These are phyloP conservation scores for Drosophila falleni DNA, from an alignment of 2,888 invertebrate species.

Conservation along the genomic window DNA sequence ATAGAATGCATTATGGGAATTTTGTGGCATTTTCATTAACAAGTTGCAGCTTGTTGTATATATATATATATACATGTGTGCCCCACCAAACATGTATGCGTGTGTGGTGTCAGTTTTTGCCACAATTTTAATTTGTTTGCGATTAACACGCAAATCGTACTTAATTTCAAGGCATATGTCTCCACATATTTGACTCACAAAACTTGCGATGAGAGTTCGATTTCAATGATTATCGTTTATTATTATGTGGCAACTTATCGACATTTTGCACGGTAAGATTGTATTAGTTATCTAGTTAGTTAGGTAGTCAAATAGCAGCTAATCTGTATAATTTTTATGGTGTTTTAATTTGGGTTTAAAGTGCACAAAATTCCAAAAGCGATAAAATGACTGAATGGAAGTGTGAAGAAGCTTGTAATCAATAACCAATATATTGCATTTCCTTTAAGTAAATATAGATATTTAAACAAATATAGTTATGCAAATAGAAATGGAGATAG, in stretches of 20 bases:
- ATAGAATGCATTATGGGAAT: conserved; percentile 80
- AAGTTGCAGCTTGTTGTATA: conserved; percentile 53
- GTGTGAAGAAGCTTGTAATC: too few species aligned
- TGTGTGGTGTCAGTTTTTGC: conserved; percentile 50
- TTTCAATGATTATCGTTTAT: conserved; percentile 12
- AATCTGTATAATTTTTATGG: conserved; percentile 13
- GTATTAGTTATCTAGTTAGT: background rate
- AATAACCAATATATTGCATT: too few species aligned
- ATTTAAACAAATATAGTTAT: too few species aligned
- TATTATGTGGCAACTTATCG: conserved; percentile 33
- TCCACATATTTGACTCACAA: conserved; percentile 35
- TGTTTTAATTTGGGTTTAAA: background rate
- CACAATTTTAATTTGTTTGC: conserved; percentile 76
- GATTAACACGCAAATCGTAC: conserved; percentile 68
- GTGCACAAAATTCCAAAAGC: background rate
- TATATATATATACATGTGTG: conserved; percentile 19
- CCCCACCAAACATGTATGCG: background rate
- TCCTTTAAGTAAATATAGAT: too few species aligned
- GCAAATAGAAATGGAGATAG: too few species aligned
- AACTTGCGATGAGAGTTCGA: conserved; percentile 28
- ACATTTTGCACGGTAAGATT: conserved; percentile 1
- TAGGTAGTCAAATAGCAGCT: conserved; percentile 12
- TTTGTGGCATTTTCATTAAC: conserved; percentile 83
- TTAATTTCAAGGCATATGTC: conserved; percentile 43
- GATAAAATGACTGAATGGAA: background rate